These are phyloP conservation scores for Cygnus buccinator DNA, from an alignment of 2,113 vertebrate species.

Conservation along the genomic window DNA sequence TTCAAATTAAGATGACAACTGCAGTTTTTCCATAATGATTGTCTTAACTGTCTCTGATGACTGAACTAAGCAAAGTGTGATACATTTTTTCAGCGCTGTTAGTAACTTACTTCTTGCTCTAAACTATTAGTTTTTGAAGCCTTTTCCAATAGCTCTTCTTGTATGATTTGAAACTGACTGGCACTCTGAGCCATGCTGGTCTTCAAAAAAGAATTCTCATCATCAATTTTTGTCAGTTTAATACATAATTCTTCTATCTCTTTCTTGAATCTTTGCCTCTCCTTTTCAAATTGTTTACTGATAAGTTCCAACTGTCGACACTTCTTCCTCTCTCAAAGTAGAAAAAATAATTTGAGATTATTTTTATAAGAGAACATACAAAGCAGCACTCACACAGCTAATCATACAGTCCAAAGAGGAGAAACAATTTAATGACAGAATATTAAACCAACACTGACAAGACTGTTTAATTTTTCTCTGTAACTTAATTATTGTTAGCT, in stretches of 20 bases:
- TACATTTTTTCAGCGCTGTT: neutral
- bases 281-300: slow-evolving; percentile 82
- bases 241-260: slow-evolving; percentile 79
- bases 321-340: slow-evolving; percentile 74
- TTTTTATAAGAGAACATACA: neutral
- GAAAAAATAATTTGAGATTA: slow-evolving; percentile 5
- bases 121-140: slow-evolving; percentile 81
- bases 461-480: neutral
- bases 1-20: neutral
- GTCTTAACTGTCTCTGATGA: neutral
- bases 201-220: slow-evolving; percentile 87
- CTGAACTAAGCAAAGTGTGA: neutral
- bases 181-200: slow-evolving; percentile 88
- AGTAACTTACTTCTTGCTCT: slow-evolving; percentile 85
- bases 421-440: neutral
- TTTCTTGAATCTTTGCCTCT: slow-evolving; percentile 78
- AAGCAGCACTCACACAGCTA: neutral
- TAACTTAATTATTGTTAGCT: neutral
- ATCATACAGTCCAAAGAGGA: neutral
- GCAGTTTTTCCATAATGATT: neutral
- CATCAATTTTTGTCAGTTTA: slow-evolving; percentile 82
- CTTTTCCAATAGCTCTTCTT: slow-evolving; percentile 89
- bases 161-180: slow-evolving; percentile 89
- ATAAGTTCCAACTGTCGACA: slow-evolving; percentile 79
- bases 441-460: neutral